Evolutionary conservation across 2,113 vertebrate species (phyloP), one percentile per base, ranked within the genome.

Genomic region (Dasypus novemcinctus): DNA sequence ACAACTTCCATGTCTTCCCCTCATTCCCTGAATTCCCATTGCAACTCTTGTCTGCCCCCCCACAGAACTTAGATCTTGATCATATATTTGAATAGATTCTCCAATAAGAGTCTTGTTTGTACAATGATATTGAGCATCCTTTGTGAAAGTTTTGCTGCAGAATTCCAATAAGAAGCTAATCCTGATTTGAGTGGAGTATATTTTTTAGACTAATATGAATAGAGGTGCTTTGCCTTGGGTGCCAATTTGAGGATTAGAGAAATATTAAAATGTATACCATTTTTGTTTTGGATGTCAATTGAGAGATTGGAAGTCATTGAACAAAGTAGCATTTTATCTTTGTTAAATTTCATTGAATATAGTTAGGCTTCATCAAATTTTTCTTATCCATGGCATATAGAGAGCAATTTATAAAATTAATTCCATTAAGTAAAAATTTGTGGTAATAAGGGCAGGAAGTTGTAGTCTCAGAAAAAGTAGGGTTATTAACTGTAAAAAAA

Each of bases 271-370:
- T 90, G 15, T 31, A 82, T 79, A 72, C 61, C 46, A 29, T 91
- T 82, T 97, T 52, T 94, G 29, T 87, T 17, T 91, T 61, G n/a
- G 43, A n/a, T 95, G 89, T 93, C 96, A 94, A 87, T 75, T 89
- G 68, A 54, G 27, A 84, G 75, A 72, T 71, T 84, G 54, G 36
- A 89, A 63, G 59, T 52, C 92, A 91, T 15, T 83, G 31, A 93
- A 72, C 68, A 78, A 69, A 86, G 63, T 86, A 76, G 21, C 14
- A 74, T 94, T 81, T 87, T 94, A 71, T 78, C 25, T 91, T 96
- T 94, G 75, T 91, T 93, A 94, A 63, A 95, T 86, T 92, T 92
- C 82, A 57, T 63, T 57, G 31, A 84, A 49, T 88, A 75, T 76
- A 68, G 43, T 76, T 76, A 61, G 38, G 46, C 54, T 81, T 91